Conservation (phyloP, 2,888 invertebrate genomes). For the Exocentrus adspersus region DNA sequence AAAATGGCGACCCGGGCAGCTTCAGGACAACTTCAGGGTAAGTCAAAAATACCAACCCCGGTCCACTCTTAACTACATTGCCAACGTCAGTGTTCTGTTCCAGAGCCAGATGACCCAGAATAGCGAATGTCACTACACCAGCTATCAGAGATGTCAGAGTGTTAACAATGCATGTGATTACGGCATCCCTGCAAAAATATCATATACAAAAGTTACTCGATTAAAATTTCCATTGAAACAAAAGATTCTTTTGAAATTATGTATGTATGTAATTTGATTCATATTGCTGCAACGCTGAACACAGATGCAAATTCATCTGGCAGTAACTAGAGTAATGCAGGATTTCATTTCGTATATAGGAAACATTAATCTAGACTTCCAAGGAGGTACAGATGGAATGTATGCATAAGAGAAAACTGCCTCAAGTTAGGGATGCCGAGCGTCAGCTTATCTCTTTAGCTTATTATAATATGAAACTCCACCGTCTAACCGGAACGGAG, state of each 20-base stretch:
- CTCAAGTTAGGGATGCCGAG: background rate
- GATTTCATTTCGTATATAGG: background rate
- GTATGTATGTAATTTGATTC: no score
- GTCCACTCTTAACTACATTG: conserved; percentile 71
- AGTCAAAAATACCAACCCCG: conserved; percentile 78
- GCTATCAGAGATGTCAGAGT: conserved; percentile 78
- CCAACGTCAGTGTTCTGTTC: conserved; percentile 66
- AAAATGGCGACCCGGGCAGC: conserved; percentile 75
- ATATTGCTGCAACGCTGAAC: no score
- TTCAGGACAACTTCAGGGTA: conserved; percentile 80
- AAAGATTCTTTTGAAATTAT: no score
- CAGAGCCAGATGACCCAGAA: conserved; percentile 75
- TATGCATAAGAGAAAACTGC: background rate
- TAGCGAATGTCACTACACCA: conserved; percentile 80
- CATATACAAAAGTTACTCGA: background rate
- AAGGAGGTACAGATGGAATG: background rate
- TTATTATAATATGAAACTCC: background rate
- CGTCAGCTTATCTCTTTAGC: background rate
- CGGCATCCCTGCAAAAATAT: conserved; percentile 69
- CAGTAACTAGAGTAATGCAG: background rate
- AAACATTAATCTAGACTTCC: background rate
- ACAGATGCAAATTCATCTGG: background rate
- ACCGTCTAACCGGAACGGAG: background rate
- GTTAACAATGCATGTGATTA: conserved; percentile 78
- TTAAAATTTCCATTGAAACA: no score